phyloP scores from a whole-genome alignment of 2,888 invertebrate genomes.

The Lepidocyrtinus sp. region DNA sequence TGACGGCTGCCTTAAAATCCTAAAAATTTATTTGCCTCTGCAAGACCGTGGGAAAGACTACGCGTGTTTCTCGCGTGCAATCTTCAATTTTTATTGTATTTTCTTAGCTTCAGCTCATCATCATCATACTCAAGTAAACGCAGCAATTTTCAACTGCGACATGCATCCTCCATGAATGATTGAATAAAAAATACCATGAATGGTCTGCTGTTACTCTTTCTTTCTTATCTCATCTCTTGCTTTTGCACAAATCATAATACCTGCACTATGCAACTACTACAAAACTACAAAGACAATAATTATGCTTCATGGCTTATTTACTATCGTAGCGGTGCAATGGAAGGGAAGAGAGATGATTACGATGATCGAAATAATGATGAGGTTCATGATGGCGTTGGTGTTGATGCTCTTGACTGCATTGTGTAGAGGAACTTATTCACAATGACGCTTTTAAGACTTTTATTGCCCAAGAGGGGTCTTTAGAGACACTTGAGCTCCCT shows the following conservation, averaged over 20 bases:
- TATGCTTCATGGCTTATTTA: slow-evolving; percentile 34
- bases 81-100: slow-evolving; percentile 34
- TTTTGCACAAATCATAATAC: background rate
- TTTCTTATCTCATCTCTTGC: slow-evolving; percentile 14
- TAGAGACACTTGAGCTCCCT: background rate
- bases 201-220: background rate
- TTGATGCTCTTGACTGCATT: slow-evolving; percentile 22
- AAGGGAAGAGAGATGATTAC: slow-evolving; percentile 14
- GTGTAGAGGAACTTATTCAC: background rate
- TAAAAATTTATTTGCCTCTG: background rate
- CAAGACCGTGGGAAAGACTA: slow-evolving; percentile 68
- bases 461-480: background rate
- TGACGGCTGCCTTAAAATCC: background rate
- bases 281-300: slow-evolving; percentile 1
- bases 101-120: background rate
- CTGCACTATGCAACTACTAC: background rate
- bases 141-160: slow-evolving; percentile 8
- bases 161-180: slow-evolving; percentile 39
- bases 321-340: background rate
- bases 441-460: background rate
- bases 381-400: slow-evolving; percentile 24
- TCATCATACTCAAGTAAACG: background rate
- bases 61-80: slow-evolving; percentile 69
- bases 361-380: slow-evolving; percentile 24
- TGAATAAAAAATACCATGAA: background rate